A percentile compares a stretch with the other conserved stretches of the same genome.
These are phyloP conservation scores for Silurus aristotelis DNA, from an alignment of 2,797 vertebrate genomes.

Conservation along the genomic window DNA sequence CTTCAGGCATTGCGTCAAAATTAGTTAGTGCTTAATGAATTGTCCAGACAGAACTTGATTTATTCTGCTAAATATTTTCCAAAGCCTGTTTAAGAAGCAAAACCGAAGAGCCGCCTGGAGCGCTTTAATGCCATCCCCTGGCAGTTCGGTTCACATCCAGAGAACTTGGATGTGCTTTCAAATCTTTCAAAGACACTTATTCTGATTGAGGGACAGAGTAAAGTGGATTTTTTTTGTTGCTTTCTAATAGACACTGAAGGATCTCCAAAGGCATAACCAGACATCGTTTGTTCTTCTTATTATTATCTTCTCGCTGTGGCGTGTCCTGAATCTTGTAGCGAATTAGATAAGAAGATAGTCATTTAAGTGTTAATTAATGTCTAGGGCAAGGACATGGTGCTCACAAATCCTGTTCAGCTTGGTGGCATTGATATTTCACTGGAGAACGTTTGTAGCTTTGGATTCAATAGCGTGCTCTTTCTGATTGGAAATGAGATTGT, in stretches of 20 bases:
- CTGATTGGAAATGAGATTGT: constrained; percentile 9
- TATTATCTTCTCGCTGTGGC: background rate
- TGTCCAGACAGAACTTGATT: constrained; percentile 33
- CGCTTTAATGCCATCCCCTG: background rate
- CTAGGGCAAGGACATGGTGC: constrained; percentile 13
- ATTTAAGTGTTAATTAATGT: constrained; percentile 33
- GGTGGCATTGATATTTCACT: constrained; percentile 1
- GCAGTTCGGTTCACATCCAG: background rate
- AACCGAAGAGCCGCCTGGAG: background rate
- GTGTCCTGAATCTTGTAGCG: background rate
- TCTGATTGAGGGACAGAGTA: background rate
- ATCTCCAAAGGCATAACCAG: constrained; percentile 8
- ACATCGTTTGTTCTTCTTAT: background rate
- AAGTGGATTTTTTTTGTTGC: background rate
- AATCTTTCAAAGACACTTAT: background rate
- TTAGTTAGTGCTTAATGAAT: constrained; percentile 38
- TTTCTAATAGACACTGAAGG: constrained; percentile 5
- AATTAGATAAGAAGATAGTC: constrained; percentile 1
- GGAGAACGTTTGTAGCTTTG: background rate
- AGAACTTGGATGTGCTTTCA: background rate
- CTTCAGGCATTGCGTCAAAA: constrained; percentile 28
- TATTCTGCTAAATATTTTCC: constrained; percentile 17
- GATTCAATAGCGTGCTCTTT: background rate
- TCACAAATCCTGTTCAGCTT: constrained; percentile 6
- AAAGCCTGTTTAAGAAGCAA: constrained; percentile 1